Base-by-base conservation (phyloP, 1,140 invertebrate genomes). In the Zaprionus davidi region DNA sequence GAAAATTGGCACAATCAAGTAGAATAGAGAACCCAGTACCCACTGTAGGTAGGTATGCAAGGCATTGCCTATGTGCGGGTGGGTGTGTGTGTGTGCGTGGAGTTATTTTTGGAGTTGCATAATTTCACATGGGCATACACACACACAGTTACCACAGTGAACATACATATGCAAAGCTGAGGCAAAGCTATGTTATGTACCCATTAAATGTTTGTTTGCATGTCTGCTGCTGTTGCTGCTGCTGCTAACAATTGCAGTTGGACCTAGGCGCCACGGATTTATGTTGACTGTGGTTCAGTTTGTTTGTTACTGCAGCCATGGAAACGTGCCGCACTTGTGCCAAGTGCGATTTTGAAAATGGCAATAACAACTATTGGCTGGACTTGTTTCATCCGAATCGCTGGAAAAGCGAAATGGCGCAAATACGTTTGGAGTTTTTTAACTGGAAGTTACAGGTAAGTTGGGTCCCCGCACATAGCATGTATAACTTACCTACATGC, bases 251-350 rank as follows among this genome's bases (percentile, higher is more conserved):
- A 55, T 46, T 76, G 74, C 69, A 76, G 57, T 56, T 44, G 73
- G 46, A 59, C 26, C 34, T 76, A 60, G 46, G 28, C 49, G 66
- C 38, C 41, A 56, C 56, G 38, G 62, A 55, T 76, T 80, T 57
- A 62, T 59, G 69, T 67, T 69, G 78, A 69, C 68, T 59, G 69
- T 58, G 36, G 56, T 26, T 79, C 53, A 87, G 69, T 80, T 75
- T 77, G 75, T 63, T 78, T 78, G 70, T 46, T 79, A 71, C 68
- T 36, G 74, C 65, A 72, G 79, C 67, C 74, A 92, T 92, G 91
- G 91, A 92, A 90, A 92, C 91, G 73, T 92, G 91, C 71, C 91
- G 91, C 56, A 92, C 91, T 68, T 92, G 91, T 92, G 91, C 91
- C 46, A 91, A 83, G 55, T 92, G 87, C 76, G 91, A 92, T 78